Base-by-base conservation (phyloP, 2,888 invertebrate genomes). In the Sylvicola cinctus region DNA sequence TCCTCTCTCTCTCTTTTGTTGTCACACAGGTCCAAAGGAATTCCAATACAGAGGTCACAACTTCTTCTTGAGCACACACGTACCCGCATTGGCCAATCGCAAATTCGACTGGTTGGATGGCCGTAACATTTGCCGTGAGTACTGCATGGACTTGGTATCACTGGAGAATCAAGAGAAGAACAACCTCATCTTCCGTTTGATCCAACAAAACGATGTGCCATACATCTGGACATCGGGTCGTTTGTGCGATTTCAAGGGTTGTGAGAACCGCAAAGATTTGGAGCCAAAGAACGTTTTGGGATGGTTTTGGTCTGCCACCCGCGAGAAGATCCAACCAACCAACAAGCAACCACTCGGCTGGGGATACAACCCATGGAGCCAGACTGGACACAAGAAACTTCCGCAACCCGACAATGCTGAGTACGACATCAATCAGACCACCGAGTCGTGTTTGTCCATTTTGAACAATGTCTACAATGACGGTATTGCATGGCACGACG, bases 171-270 rank as follows among this genome's bases (percentile, higher is more conserved):
- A 85, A 58, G 83, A 84, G 54, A 83, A 88, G 56, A 85, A 87
- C 53, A 84, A 85, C 58, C 70, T 85, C 49, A 73, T 85, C 57
- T 84, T 80, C 70, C 77, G 75, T 57, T 68, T 84, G 29, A 83
- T 85, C 44, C 81, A 83, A 57, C 78, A 81, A 57, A 81, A 83
- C 45, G 81, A 85, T 54, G 78, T 84, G 31, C 84, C 85, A 3
- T 88, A 85, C 64, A 88, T 88, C 50, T 88, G 88, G 87, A 87
- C 88, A 11, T 81, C 83, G 4, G 88, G 87, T 34, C 76, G 87
- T 45, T 70, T 87, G 38, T 88, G 88, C 52, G 87, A 88, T 65
- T 88, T 88, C 68, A 84, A 84, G 53, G 87, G 88, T 38, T 88
- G 88, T 57, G 84, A 85, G 54, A 74, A 75, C 44, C 74, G 87